A percentile compares a stretch with the other conserved stretches of the same genome.
Conservation (phyloP, 2,797 vertebrate species). For the Potorous gilbertii region DNA sequence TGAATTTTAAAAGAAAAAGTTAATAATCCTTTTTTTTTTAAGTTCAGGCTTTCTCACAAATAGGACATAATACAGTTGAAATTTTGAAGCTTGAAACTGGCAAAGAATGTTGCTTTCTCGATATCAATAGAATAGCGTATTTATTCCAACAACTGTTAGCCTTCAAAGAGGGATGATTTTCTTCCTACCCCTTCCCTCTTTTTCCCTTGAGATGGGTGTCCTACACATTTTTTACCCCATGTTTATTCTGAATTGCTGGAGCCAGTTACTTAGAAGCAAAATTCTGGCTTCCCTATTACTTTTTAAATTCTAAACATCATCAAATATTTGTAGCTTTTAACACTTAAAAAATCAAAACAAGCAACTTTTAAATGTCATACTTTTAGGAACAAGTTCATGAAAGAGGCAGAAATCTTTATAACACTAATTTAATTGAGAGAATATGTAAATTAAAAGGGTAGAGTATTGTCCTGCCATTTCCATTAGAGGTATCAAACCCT, state of each 20-base stretch:
- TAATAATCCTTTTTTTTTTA: constrained; percentile 2
- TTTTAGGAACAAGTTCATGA: not conserved
- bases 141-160: constrained; percentile 8
- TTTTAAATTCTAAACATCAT: constrained; percentile 22
- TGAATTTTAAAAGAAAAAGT: constrained; percentile 23
- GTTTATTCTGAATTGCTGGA: not conserved
- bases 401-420: not conserved
- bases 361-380: not conserved
- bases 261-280: constrained; percentile 27
- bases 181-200: not conserved
- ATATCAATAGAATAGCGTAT: not conserved
- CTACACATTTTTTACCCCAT: not conserved
- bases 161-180: constrained; percentile 6
- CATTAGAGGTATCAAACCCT: not conserved
- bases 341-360: not conserved
- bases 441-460: not conserved
- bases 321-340: not conserved
- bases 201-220: constrained; percentile 17
- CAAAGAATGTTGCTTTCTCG: constrained; percentile 19
- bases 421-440: not conserved
- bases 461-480: not conserved
- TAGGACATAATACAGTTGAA: constrained; percentile 2
- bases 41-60: constrained; percentile 7
- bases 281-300: not conserved
- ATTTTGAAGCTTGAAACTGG: constrained; percentile 35